phyloP scores from a whole-genome alignment of 2,888 invertebrate genomes.

The Aleiodes leptofemur region DNA sequence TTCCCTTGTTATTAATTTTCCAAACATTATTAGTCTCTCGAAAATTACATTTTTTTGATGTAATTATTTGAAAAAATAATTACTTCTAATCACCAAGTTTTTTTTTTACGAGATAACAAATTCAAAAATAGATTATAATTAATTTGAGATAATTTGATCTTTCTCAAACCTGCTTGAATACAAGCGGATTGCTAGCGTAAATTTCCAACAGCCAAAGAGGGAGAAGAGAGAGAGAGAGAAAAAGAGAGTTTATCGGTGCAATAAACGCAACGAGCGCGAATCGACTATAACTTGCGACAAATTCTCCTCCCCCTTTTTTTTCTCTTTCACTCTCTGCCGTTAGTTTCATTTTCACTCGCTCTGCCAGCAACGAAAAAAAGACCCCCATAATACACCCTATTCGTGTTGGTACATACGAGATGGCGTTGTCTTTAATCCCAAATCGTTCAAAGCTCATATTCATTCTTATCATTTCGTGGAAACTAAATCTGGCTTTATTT shows the following conservation, averaged over 20 bases:
- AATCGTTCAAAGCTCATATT: constrained; percentile 22
- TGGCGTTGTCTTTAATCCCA: constrained; percentile 29
- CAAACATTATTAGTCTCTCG: too few relatives aligned
- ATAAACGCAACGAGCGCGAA: constrained; percentile 30
- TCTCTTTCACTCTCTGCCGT: constrained; percentile 19
- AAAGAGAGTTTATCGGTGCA: constrained; percentile 23
- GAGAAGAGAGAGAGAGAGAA: background rate
- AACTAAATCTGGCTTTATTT: background rate
- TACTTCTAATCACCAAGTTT: background rate
- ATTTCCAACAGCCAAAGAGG: background rate
- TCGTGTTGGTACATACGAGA: constrained; percentile 11
- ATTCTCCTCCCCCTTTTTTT: background rate
- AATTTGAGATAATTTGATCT: background rate
- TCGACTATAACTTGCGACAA: constrained; percentile 21
- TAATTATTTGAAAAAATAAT: too few relatives aligned
- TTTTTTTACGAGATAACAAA: background rate
- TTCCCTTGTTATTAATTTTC: too few relatives aligned
- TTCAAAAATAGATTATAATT: constrained; percentile 4
- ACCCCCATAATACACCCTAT: constrained; percentile 10
- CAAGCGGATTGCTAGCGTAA: too few relatives aligned
- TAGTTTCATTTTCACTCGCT: constrained; percentile 17
- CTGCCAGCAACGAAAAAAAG: background rate
- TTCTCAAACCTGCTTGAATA: too few relatives aligned
- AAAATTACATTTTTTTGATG: too few relatives aligned
- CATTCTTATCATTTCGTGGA: background rate